Percentiles rank a stretch among this genome's conserved stretches.
Evolutionary conservation across 1,140 invertebrate species (phyloP).

Genomic region (Nephila pilipes): DNA sequence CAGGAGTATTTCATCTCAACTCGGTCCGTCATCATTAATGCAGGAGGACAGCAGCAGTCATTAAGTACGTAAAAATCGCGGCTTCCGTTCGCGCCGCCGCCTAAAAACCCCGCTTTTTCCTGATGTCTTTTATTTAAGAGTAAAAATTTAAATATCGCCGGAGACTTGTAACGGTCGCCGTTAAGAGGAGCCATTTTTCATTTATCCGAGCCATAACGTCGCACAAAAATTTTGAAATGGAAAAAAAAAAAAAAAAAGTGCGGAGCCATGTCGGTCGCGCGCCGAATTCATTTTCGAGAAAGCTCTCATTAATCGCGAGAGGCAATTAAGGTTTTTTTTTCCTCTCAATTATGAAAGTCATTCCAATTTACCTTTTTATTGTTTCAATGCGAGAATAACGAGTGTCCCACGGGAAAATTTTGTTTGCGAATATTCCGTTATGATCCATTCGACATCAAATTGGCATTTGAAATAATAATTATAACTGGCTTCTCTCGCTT

Average conservation of each 20-base stretch:
- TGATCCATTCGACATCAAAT: background rate
- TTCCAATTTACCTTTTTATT: background rate
- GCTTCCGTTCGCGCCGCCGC: background rate
- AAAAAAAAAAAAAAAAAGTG: background rate
- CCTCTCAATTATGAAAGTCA: background rate
- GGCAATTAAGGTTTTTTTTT: background rate
- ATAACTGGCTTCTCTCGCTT: background rate
- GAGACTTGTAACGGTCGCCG: slow-evolving; percentile 4
- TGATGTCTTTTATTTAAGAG: slow-evolving; percentile 27
- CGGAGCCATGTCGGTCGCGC: background rate
- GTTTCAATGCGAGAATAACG: background rate
- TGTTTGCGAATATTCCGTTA: background rate
- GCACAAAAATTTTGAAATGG: background rate
- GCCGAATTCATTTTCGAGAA: slow-evolving; percentile 11
- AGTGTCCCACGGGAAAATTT: background rate
- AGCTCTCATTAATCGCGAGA: background rate
- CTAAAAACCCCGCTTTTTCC: background rate
- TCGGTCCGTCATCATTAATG: slow-evolving; percentile 27
- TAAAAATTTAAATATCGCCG: slow-evolving; percentile 3
- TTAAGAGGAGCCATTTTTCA: slow-evolving; percentile 7
- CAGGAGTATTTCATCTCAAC: slow-evolving; percentile 60
- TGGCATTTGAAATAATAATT: background rate
- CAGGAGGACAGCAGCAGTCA: slow-evolving; percentile 1
- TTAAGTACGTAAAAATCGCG: slow-evolving; percentile 56
- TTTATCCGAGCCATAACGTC: background rate